These are phyloP conservation scores for Passer montanus DNA, from an alignment of 2,113 vertebrate species.

Conservation along the genomic window DNA sequence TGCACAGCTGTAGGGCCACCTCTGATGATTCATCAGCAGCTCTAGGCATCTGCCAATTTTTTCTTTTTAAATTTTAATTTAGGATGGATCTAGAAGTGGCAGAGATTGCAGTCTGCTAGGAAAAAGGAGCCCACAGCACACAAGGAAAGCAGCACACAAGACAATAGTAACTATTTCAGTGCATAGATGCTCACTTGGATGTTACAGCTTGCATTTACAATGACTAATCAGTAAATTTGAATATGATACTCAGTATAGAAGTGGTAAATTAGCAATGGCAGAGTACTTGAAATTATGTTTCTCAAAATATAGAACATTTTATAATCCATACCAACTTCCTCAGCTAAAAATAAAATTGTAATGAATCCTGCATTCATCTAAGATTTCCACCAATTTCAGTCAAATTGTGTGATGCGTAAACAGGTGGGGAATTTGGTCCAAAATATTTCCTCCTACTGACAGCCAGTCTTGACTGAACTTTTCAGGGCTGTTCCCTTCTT, in stretches of 20 bases:
- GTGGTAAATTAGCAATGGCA: constrained; percentile 51
- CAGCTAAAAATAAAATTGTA: constrained; percentile 42
- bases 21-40: constrained; percentile 36
- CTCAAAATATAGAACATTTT: constrained; percentile 50
- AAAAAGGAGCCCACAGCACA: constrained; percentile 3
- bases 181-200: constrained; percentile 10
- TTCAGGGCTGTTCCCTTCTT: background rate
- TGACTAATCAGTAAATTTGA: constrained; percentile 62
- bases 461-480: background rate
- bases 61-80: constrained; percentile 49
- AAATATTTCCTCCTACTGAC: background rate
- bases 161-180: constrained; percentile 57
- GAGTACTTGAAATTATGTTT: constrained; percentile 52
- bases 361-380: background rate
- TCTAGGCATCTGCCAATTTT: constrained; percentile 39
- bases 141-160: background rate
- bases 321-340: constrained; percentile 20
- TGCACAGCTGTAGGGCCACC: constrained; percentile 52
- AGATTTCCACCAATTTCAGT: constrained; percentile 15
- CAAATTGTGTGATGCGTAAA: background rate
- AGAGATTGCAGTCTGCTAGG: constrained; percentile 2
- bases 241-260: constrained; percentile 38
- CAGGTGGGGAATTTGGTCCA: constrained; percentile 32
- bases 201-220: constrained; percentile 42
- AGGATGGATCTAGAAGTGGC: constrained; percentile 19